Base-by-base conservation (phyloP, 2,797 vertebrate genomes). In the Sebastes goodei region DNA sequence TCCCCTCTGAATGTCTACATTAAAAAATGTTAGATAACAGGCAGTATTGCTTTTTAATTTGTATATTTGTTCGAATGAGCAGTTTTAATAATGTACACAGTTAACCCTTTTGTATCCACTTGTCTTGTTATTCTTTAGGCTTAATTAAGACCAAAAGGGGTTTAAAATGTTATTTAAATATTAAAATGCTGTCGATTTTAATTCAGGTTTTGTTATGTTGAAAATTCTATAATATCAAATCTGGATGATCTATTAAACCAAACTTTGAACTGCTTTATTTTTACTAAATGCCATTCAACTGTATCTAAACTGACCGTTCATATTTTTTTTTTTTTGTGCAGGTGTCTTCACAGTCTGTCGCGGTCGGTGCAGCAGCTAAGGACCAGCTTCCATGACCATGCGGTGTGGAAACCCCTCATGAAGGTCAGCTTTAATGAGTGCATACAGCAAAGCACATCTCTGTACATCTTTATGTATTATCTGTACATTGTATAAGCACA, bases 401-500 rank as follows among this genome's bases (percentile, higher is more conserved):
- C 99, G 0, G 98, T 99, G 76, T 99, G 99, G 98, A 99, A 99
- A 86, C 99, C 99, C 32, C 96, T 99, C 88, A 99, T 99, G 98
- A 99, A 99, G 97, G 98, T 99, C 85, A 84, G 93, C 27, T 15
- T 46, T 25, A 30, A 67, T 10, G 29, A 60, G 6, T 9, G 6
- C 57, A 10, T 0, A 10, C 11, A 27, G 70, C 6, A 56, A 33
- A 29, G 2, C 1, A 3, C 20, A 32, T 0, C 3, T 53, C 3
- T 32, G 10, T 9, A 3, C 11, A 1, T 46, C 5, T 17, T 38
- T 33, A 0, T 15, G 4, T 69, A 15, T 62, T 20, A 46, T 17
- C 7, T n/a, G 7, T 11, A 5, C 30, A 7, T 30, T 21, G 6
- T 5, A 59, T 11, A 1, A 38, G 2, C 6, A 3, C 46, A 35